Evolutionary conservation across 2,797 vertebrate species (phyloP).

Genomic region (Eulemur albifrons): DNA sequence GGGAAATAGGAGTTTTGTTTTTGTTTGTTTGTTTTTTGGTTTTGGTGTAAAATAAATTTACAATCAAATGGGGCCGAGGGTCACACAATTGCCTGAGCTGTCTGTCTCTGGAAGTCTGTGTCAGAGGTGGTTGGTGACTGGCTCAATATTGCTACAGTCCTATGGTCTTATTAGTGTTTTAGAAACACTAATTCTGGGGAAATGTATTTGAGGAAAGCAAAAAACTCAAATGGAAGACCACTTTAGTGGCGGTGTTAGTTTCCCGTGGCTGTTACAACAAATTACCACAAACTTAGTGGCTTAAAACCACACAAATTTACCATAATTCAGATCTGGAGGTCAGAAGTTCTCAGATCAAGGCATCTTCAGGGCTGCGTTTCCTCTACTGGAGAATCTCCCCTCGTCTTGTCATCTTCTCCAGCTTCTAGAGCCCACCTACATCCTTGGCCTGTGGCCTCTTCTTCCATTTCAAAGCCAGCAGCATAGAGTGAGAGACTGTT

Average conservation of each 20-base stretch:
- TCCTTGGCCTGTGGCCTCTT: neutral
- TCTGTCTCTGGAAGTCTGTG: neutral
- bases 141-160: neutral
- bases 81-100: neutral
- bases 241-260: neutral
- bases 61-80: neutral
- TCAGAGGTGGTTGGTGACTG: neutral
- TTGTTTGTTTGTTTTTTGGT: neutral
- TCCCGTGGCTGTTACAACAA: neutral
- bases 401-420: neutral
- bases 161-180: neutral
- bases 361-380: fast-evolving
- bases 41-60: neutral
- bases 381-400: neutral
- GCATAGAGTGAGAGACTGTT: neutral
- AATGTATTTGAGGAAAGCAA: neutral
- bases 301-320: neutral
- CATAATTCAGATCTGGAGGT: neutral
- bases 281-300: neutral
- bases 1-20: neutral
- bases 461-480: neutral
- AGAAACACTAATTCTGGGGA: neutral
- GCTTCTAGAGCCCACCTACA: neutral
- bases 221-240: neutral
- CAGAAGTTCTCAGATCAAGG: neutral